These are phyloP conservation scores for Arrhamphus sclerolepis DNA, from an alignment of 2,797 vertebrate genomes.

Conservation along the genomic window DNA sequence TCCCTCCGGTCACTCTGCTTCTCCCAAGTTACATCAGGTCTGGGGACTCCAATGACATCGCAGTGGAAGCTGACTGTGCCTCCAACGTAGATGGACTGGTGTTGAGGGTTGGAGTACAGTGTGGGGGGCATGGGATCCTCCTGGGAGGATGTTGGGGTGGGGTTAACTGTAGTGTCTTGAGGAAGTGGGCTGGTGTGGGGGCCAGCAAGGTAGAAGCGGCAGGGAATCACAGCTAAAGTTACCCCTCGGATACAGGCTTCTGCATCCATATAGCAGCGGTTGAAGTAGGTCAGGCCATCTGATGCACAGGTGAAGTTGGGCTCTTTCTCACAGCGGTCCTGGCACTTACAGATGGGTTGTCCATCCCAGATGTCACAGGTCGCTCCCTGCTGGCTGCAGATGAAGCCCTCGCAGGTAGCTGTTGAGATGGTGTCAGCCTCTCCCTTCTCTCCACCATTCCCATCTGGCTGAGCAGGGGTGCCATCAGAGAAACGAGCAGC, in stretches of 20 bases:
- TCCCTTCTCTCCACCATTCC: conserved; percentile 42
- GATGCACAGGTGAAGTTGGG: conserved; percentile 97
- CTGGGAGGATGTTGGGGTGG: conserved; percentile 81
- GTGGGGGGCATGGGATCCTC: conserved; percentile 84
- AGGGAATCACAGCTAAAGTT: conserved; percentile 86
- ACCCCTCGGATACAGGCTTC: conserved; percentile 92
- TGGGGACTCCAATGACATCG: conserved; percentile 87
- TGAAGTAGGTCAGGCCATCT: conserved; percentile 97
- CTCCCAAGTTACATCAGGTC: conserved; percentile 94
- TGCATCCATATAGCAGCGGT: conserved; percentile 97
- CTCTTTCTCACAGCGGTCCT: conserved; percentile 94
- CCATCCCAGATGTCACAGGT: conserved; percentile 95
- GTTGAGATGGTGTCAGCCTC: conserved; percentile 20
- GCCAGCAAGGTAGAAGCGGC: conserved; percentile 90
- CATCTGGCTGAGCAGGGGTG: conserved; percentile 64
- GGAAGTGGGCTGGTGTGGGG: conserved; percentile 87
- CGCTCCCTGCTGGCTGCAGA: conserved; percentile 93
- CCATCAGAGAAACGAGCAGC: conserved; percentile 89
- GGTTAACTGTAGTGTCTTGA: conserved; percentile 85
- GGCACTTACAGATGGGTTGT: conserved; percentile 95
- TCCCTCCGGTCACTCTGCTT: conserved; percentile 89
- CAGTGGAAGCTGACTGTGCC: conserved; percentile 95
- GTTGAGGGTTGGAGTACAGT: conserved; percentile 90
- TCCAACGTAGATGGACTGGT: conserved; percentile 87
- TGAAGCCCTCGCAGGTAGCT: conserved; percentile 88